phyloP scores from a whole-genome alignment of 2,888 invertebrate genomes.

The Sminthurinus aureus region DNA sequence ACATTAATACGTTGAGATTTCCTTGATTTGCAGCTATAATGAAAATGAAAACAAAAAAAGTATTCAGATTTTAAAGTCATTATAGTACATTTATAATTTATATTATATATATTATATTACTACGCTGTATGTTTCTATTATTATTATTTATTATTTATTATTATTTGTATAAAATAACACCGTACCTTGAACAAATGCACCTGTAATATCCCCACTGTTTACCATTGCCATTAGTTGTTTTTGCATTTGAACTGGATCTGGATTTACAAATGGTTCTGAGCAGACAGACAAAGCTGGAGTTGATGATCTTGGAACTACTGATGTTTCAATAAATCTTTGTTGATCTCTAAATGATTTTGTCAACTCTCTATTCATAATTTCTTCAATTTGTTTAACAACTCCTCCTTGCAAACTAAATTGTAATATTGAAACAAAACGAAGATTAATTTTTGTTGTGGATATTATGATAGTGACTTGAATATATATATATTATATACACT shows the following conservation, averaged over 20 bases:
- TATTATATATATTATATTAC: not conserved
- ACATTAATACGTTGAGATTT: constrained; percentile 85
- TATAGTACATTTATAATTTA: constrained; percentile 64
- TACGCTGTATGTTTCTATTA: not conserved
- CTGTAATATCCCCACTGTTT: constrained; percentile 77
- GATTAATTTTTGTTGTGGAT: too few relatives aligned
- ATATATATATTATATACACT: not conserved
- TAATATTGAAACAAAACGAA: not conserved
- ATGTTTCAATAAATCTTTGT: constrained; percentile 69
- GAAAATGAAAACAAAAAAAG: too few relatives aligned
- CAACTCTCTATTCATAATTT: constrained; percentile 65
- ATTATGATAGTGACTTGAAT: too few relatives aligned
- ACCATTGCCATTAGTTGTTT: constrained; percentile 76
- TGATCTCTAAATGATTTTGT: constrained; percentile 69
- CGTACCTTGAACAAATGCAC: constrained; percentile 78
- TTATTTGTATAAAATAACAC: not conserved
- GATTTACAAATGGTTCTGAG: constrained; percentile 47
- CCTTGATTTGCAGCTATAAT: constrained; percentile 87
- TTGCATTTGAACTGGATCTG: constrained; percentile 68
- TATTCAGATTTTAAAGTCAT: too few relatives aligned
- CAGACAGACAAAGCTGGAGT: constrained; percentile 72
- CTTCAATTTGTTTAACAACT: constrained; percentile 63
- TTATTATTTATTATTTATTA: not conserved
- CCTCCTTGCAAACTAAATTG: constrained; percentile 62
- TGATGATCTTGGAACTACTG: constrained; percentile 72